A percentile compares a stretch with the other conserved stretches of the same genome.
These are phyloP conservation scores for Pogonomyrmex barbatus DNA, from an alignment of 1,140 invertebrate genomes.

Conservation along the genomic window DNA sequence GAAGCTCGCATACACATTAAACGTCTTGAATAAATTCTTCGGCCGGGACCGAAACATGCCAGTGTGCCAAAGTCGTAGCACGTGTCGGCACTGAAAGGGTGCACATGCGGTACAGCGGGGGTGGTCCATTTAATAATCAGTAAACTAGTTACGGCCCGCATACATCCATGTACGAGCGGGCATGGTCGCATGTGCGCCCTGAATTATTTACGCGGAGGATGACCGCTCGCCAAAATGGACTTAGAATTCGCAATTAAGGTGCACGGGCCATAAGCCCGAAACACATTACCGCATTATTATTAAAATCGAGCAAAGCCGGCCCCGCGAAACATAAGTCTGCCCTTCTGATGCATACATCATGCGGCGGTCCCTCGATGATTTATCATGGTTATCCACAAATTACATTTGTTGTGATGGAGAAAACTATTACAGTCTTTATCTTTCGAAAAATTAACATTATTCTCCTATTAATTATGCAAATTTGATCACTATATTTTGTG, in stretches of 20 bases:
- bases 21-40: slow-evolving; percentile 69
- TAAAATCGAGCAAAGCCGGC: slow-evolving; percentile 73
- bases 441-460: neutral
- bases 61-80: slow-evolving; percentile 49
- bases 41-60: slow-evolving; percentile 53
- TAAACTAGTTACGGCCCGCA: slow-evolving; percentile 74
- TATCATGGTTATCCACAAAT: slow-evolving; percentile 44
- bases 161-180: slow-evolving; percentile 71
- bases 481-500: neutral
- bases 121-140: slow-evolving; percentile 76
- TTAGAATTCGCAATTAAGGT: slow-evolving; percentile 77
- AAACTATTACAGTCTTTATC: neutral
- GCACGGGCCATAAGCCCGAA: slow-evolving; percentile 71
- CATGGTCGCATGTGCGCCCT: slow-evolving; percentile 76
- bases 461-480: neutral
- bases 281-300: slow-evolving; percentile 76
- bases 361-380: slow-evolving; percentile 46
- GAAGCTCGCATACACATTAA: slow-evolving; percentile 35
- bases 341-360: slow-evolving; percentile 56
- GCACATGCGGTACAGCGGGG: slow-evolving; percentile 58
- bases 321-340: slow-evolving; percentile 66
- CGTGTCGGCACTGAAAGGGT: slow-evolving; percentile 69
- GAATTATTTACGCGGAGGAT: slow-evolving; percentile 77
- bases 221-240: slow-evolving; percentile 77
- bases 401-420: slow-evolving; percentile 32